phyloP scores from a whole-genome alignment of 2,113 vertebrate species.

The Romanogobio albipinnatus region DNA sequence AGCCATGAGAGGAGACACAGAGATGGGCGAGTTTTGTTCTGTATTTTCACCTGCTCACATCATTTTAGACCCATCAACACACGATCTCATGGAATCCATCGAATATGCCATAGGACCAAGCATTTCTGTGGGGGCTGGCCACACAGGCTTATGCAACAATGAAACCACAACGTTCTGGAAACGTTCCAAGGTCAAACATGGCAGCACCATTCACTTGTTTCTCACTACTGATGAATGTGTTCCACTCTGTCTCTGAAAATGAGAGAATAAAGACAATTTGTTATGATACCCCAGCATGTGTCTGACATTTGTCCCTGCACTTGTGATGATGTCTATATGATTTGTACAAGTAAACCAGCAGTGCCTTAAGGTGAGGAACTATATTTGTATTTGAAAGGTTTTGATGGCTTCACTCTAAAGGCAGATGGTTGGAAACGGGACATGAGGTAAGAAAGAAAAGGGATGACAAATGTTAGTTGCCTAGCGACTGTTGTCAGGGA shows the following conservation, averaged over 20 bases:
- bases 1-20: slow-evolving; percentile 4
- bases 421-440: slow-evolving; percentile 59
- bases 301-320: slow-evolving; percentile 5
- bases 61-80: slow-evolving; percentile 28
- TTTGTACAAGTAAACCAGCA: neutral
- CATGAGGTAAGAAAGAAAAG: slow-evolving; percentile 64
- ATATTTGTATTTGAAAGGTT: slow-evolving; percentile 50
- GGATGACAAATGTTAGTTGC: slow-evolving; percentile 78
- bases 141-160: slow-evolving; percentile 59
- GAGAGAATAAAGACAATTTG: slow-evolving; percentile 72
- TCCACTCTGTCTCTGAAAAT: slow-evolving; percentile 63
- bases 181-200: slow-evolving; percentile 56
- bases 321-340: neutral
- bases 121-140: slow-evolving; percentile 65
- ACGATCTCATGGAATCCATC: neutral
- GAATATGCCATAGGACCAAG: slow-evolving; percentile 25
- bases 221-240: slow-evolving; percentile 62
- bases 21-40: neutral
- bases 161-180: slow-evolving; percentile 64
- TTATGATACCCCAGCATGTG: slow-evolving; percentile 57
- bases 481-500: slow-evolving; percentile 80
- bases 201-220: slow-evolving; percentile 56
- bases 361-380: slow-evolving; percentile 9
- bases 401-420: slow-evolving; percentile 51
- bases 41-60: slow-evolving; percentile 52